phyloP scores from a whole-genome alignment of 2,113 vertebrate genomes.

The Ciconia boyciana region DNA sequence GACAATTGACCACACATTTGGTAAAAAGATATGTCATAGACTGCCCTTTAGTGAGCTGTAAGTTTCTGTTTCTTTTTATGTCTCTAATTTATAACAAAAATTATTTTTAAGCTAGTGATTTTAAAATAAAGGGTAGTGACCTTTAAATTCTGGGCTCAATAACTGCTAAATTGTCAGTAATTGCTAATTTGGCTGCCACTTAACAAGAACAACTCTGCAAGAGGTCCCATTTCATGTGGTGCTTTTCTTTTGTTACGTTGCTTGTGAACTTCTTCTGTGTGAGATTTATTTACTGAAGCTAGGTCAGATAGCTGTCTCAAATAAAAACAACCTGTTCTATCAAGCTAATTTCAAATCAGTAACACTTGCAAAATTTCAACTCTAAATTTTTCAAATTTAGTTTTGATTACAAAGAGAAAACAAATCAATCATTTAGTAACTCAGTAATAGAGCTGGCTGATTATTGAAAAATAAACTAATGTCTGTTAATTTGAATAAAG shows the following conservation, averaged over 20 bases:
- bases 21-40: not conserved
- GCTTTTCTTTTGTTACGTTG: not conserved
- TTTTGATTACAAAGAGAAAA: not conserved
- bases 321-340: not conserved
- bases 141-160: not conserved
- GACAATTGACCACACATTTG: not conserved
- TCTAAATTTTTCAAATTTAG: not conserved
- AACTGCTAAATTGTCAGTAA: slow-evolving; percentile 5
- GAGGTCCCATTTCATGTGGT: not conserved
- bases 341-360: not conserved
- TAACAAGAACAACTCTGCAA: not conserved
- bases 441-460: not conserved
- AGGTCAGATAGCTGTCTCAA: not conserved
- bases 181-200: not conserved
- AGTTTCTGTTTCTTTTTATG: not conserved
- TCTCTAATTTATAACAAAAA: not conserved
- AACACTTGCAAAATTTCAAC: not conserved
- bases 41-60: not conserved
- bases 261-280: not conserved
- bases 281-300: not conserved
- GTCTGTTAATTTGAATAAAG: not conserved
- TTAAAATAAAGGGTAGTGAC: not conserved
- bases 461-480: not conserved
- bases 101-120: not conserved
- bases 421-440: not conserved